Percentiles rank a stretch among this genome's conserved stretches.
Evolutionary conservation across 37 sponge, comb jelly and placozoan species (phyloP).

Genomic region (Aplysina aerophoba): DNA sequence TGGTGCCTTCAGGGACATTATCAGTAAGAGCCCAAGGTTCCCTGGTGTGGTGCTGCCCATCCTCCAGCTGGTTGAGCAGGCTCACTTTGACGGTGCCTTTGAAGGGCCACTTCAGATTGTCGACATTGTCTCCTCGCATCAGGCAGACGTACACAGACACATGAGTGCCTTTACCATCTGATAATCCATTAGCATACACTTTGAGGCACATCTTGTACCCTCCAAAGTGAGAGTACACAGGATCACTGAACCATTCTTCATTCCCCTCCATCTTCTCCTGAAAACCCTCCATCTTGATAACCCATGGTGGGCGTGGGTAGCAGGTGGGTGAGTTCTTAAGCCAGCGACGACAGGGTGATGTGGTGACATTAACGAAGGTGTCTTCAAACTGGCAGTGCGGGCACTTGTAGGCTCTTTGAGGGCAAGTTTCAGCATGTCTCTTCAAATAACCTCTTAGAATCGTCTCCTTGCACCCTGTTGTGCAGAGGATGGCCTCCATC

Average conservation of each 20-base stretch:
- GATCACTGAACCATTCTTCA: slow-evolving; percentile 44
- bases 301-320: slow-evolving; percentile 17
- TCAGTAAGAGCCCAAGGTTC: neutral
- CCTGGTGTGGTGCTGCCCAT: slow-evolving; percentile 24
- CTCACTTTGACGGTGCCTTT: slow-evolving; percentile 44
- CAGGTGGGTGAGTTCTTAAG: slow-evolving; percentile 25
- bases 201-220: slow-evolving; percentile 53
- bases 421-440: no score
- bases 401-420: no score
- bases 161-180: slow-evolving; percentile 27
- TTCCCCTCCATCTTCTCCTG: neutral
- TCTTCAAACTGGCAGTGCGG: no score
- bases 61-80: slow-evolving; percentile 58
- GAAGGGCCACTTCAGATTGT: slow-evolving; percentile 56
- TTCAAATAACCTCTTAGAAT: no score
- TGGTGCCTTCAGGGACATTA: neutral
- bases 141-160: slow-evolving; percentile 49
- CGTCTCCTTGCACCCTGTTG: no score
- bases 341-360: slow-evolving; percentile 13
- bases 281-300: slow-evolving; percentile 19
- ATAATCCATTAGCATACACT: slow-evolving; percentile 21
- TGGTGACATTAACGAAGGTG: neutral
- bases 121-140: slow-evolving; percentile 56
- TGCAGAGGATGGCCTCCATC: no score
- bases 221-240: slow-evolving; percentile 54